Evolutionary conservation across 2,113 vertebrate genomes (phyloP).

Genomic region (Polypterus senegalus): DNA sequence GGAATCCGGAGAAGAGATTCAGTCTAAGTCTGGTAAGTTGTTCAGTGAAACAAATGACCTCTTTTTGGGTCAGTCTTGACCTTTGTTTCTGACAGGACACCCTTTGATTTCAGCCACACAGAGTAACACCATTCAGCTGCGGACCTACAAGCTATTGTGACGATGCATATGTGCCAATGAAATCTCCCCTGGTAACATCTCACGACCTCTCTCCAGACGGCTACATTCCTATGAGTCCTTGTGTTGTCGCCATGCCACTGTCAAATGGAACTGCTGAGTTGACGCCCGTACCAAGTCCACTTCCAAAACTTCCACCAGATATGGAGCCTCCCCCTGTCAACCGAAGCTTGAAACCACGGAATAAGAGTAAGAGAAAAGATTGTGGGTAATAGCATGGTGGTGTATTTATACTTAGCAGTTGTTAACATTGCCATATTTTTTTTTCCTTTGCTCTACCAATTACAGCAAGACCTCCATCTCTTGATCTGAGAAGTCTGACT

Average conservation of each 20-base stretch:
- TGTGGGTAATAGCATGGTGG: background rate
- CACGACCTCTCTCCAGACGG: slow-evolving; percentile 48
- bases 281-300: slow-evolving; percentile 35
- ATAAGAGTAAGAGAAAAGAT: slow-evolving; percentile 58
- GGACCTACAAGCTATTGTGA: slow-evolving; percentile 30
- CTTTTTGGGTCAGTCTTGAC: background rate
- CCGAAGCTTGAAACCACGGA: slow-evolving; percentile 83
- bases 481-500: slow-evolving; percentile 79
- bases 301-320: slow-evolving; percentile 46
- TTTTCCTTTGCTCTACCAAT: slow-evolving; percentile 7
- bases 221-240: slow-evolving; percentile 86
- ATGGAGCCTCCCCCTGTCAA: slow-evolving; percentile 81
- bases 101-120: slow-evolving; percentile 40
- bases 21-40: slow-evolving; percentile 85
- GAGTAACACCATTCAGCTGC: slow-evolving; percentile 37
- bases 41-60: background rate
- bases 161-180: slow-evolving; percentile 82
- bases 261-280: slow-evolving; percentile 39
- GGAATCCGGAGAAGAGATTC: slow-evolving; percentile 68
- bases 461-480: slow-evolving; percentile 76
- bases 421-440: background rate
- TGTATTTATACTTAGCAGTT: background rate
- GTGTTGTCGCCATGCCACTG: slow-evolving; percentile 35
- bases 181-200: slow-evolving; percentile 35
- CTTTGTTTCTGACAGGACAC: background rate